Percentiles rank a stretch among this genome's conserved stretches.
phyloP scores from a whole-genome alignment of 2,113 vertebrate species.

The Pseudorasbora parva region DNA sequence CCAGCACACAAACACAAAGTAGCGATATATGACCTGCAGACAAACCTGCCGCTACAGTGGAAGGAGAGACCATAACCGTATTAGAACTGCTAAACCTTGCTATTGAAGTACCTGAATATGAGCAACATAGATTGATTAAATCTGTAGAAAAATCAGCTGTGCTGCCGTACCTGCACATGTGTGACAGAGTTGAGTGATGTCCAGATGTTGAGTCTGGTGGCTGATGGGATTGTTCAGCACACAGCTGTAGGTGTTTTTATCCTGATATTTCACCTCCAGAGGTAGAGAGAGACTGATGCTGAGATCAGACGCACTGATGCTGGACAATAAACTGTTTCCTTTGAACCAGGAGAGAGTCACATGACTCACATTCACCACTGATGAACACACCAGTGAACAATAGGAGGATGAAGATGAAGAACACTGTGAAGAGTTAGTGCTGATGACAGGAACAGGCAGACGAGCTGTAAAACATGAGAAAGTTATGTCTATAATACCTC shows the following conservation, averaged over 20 bases:
- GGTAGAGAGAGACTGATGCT: no score
- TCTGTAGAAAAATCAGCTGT: neutral
- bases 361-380: neutral
- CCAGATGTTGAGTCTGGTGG: no score
- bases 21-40: neutral
- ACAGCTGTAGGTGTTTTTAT: neutral
- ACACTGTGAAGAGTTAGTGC: neutral
- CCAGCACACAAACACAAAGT: neutral
- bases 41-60: neutral
- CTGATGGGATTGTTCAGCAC: no score
- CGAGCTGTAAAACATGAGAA: neutral
- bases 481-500: neutral
- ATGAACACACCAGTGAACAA: neutral
- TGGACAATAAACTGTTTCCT: no score
- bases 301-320: no score
- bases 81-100: neutral
- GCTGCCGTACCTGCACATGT: neutral
- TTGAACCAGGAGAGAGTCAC: neutral
- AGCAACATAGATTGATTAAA: neutral
- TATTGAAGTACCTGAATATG: neutral
- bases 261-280: neutral
- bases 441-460: neutral
- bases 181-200: neutral
- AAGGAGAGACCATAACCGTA: neutral
- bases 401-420: neutral